Evolutionary conservation across 2,888 invertebrate species (phyloP).

Genomic region (Macrosiphum euphorbiae): DNA sequence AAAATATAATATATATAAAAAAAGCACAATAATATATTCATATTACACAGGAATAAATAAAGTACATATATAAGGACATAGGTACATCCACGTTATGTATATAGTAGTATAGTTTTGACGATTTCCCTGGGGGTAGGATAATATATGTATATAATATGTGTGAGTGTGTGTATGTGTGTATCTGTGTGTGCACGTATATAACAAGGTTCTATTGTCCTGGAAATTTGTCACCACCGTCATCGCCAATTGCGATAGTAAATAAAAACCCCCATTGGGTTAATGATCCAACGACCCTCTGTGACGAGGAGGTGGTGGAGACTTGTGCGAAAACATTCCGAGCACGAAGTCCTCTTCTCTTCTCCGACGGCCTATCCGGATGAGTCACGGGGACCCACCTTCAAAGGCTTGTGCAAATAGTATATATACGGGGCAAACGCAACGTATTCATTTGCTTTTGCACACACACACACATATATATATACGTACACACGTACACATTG

Average conservation of each 20-base stretch:
- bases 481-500: slow-evolving; percentile 9
- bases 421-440: slow-evolving; percentile 37
- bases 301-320: not conserved
- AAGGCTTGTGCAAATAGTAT: slow-evolving; percentile 62
- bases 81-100: not conserved
- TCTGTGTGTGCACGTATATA: slow-evolving; percentile 31
- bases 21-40: slow-evolving; percentile 7
- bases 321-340: slow-evolving; percentile 61
- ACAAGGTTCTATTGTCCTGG: slow-evolving; percentile 60
- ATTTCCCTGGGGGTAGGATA: slow-evolving; percentile 55
- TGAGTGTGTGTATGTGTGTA: not conserved
- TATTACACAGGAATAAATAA: not conserved
- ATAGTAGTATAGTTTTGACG: slow-evolving; percentile 4
- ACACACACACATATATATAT: not conserved
- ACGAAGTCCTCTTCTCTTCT: slow-evolving; percentile 46
- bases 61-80: not conserved
- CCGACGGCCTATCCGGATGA: slow-evolving; percentile 27
- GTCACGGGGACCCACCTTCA: slow-evolving; percentile 57
- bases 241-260: slow-evolving; percentile 58
- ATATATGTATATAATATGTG: not conserved
- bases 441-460: slow-evolving; percentile 56
- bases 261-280: slow-evolving; percentile 63
- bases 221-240: slow-evolving; percentile 52
- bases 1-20: slow-evolving; percentile 17
- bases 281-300: slow-evolving; percentile 55